Percentiles rank a stretch among this genome's conserved stretches.
Conservation (phyloP, 1,140 invertebrate species). For the Wiebesia pumilae region DNA sequence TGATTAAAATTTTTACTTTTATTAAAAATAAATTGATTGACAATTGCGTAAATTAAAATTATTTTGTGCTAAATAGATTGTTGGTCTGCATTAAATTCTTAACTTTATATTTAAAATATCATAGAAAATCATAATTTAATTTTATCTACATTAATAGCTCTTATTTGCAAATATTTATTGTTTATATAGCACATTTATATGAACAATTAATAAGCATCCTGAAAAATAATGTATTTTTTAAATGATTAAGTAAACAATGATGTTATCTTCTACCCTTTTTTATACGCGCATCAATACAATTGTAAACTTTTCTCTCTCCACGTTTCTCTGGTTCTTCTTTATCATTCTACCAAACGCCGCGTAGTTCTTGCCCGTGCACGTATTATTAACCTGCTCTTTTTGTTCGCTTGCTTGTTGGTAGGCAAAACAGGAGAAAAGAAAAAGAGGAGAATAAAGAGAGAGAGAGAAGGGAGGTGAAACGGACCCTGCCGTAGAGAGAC, state of each 20-base stretch:
- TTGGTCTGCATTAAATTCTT: too few species aligned
- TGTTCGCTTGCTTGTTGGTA: conserved; percentile 28
- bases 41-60: too few species aligned
- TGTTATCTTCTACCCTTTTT: background rate
- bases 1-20: too few species aligned
- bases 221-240: background rate
- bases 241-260: background rate
- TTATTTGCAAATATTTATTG: too few species aligned
- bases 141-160: too few species aligned
- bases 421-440: conserved; percentile 31
- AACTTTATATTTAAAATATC: too few species aligned
- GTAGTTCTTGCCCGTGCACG: conserved; percentile 21
- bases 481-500: conserved; percentile 70
- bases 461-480: conserved; percentile 40
- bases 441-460: conserved; percentile 21
- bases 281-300: background rate
- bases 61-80: too few species aligned
- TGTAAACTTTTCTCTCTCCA: background rate
- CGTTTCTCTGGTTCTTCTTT: conserved; percentile 56
- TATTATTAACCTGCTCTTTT: conserved; percentile 50
- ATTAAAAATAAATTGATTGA: too few species aligned
- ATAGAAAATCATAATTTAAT: too few species aligned
- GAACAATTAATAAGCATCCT: too few species aligned
- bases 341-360: conserved; percentile 53
- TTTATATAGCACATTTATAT: too few species aligned